Conservation (phyloP, 2,797 vertebrate species). For the Rhinophrynus dorsalis region DNA sequence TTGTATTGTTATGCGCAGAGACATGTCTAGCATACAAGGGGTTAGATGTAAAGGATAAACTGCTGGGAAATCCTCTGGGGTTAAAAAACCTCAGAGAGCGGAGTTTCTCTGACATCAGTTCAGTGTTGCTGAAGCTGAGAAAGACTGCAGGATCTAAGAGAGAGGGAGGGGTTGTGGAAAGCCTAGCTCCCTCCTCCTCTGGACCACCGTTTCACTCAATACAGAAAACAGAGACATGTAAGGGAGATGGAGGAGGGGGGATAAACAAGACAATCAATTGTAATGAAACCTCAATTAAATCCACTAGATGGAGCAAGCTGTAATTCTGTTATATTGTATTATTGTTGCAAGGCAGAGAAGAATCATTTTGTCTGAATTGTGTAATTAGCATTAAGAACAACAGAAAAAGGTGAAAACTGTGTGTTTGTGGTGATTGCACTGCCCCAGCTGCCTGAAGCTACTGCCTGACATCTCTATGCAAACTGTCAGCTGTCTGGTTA, state of each 20-base stretch:
- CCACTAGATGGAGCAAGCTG: slow-evolving; percentile 46
- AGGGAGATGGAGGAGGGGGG: slow-evolving; percentile 15
- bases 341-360: slow-evolving; percentile 18
- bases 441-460: neutral
- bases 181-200: slow-evolving; percentile 15
- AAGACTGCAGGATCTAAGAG: slow-evolving; percentile 31
- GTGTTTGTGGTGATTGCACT: neutral
- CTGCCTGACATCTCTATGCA: slow-evolving; percentile 26
- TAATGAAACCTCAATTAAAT: slow-evolving; percentile 39
- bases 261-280: slow-evolving; percentile 42
- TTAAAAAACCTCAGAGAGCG: neutral
- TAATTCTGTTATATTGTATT: slow-evolving; percentile 25
- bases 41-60: neutral
- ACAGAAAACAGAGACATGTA: slow-evolving; percentile 42
- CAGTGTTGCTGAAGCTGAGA: slow-evolving; percentile 13
- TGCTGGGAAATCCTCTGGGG: slow-evolving; percentile 30
- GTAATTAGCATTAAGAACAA: slow-evolving; percentile 21
- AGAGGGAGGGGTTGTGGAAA: neutral
- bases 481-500: slow-evolving; percentile 8
- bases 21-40: too few relatives aligned
- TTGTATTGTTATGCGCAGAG: too few relatives aligned
- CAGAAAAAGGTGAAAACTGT: slow-evolving; percentile 33
- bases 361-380: slow-evolving; percentile 19
- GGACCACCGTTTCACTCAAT: slow-evolving; percentile 38
- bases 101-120: slow-evolving; percentile 29